Evolutionary conservation across 2,113 vertebrate species (phyloP), one percentile per base, ranked within the genome.

Genomic region (Pipa parva): DNA sequence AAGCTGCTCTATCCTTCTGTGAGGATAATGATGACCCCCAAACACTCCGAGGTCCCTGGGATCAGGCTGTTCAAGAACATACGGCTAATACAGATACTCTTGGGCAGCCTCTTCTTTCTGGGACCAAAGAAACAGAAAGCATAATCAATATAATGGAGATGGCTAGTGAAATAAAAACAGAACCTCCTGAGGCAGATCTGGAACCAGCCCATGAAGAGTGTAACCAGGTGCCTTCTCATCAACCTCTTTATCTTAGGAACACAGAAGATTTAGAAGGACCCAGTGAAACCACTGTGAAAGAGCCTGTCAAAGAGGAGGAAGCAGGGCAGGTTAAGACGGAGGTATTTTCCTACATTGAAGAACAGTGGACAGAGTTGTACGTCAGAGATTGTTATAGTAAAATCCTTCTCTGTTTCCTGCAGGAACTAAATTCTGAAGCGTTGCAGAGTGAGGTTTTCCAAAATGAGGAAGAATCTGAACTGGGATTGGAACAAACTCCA

Each of bases 1-100:
- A 99, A 82, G 96, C 95, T 3, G 95, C 96, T 26, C 83, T 97
- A 2, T 97, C 95, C 26, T 92, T 99, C 46, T 99, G 96, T 0
- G 96, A 98, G 80, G 96, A 98, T 62, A 91, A 92, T 0, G 92
- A 93, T 61, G 93, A 94, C 10, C 88, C 90, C 49, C 96, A 98
- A 83, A 81, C 91, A 2, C 85, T 99, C 21, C 88, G 93, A 26
- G 92, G 91, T 13, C 95, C 96, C 0, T 99, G 96, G 96, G 96
- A 96, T 52, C 78, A 90, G 25, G 74, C 88, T 54, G 81, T 91
- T 63, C 87, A 74, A 63, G 86, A 86, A 63, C 87, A 90, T 15
- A 86, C 86, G n/a, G 81, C 88, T 54, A 90, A 90, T 18, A 81
- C 88, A 28, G 93, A 91, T 71, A 61, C 48, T 1, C 48, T 70